Evolutionary conservation across 2,797 vertebrate genomes (phyloP).

Genomic region (Thunnus albacares): DNA sequence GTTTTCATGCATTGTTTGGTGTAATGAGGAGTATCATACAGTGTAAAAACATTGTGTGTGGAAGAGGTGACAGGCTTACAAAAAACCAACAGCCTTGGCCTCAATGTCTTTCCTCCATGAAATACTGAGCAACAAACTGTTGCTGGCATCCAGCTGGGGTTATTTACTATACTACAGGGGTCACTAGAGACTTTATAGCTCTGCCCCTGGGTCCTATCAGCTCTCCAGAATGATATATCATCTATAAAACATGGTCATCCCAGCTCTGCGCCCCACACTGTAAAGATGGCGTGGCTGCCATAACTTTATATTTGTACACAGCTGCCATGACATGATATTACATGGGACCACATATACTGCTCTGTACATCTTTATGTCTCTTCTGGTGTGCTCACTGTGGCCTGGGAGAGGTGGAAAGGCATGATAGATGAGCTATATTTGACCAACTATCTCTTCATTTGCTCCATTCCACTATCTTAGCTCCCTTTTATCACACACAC

Average conservation of each 20-base stretch:
- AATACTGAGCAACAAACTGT: constrained; percentile 46
- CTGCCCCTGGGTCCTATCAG: constrained; percentile 58
- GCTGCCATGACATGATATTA: constrained; percentile 54
- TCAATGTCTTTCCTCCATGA: constrained; percentile 35
- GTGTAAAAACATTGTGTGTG: not conserved
- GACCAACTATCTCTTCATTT: constrained; percentile 51
- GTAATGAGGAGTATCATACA: constrained; percentile 33
- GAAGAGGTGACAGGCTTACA: not conserved
- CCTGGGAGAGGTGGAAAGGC: constrained; percentile 27
- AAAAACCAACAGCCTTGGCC: not conserved
- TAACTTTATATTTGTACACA: constrained; percentile 66
- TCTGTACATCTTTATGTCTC: constrained; percentile 57
- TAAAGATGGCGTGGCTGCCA: constrained; percentile 49
- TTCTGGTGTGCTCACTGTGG: constrained; percentile 12
- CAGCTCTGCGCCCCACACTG: constrained; percentile 35
- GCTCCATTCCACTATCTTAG: constrained; percentile 25
- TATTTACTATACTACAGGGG: constrained; percentile 71
- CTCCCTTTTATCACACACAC: constrained; percentile 1
- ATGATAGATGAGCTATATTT: constrained; percentile 54
- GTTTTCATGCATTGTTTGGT: not conserved
- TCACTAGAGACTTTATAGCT: constrained; percentile 64
- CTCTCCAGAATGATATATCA: constrained; percentile 63
- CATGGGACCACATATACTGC: constrained; percentile 22
- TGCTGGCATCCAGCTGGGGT: constrained; percentile 52
- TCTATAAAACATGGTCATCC: constrained; percentile 67